Conservation (phyloP, 2,113 vertebrate species). For the Eolophus roseicapilla region DNA sequence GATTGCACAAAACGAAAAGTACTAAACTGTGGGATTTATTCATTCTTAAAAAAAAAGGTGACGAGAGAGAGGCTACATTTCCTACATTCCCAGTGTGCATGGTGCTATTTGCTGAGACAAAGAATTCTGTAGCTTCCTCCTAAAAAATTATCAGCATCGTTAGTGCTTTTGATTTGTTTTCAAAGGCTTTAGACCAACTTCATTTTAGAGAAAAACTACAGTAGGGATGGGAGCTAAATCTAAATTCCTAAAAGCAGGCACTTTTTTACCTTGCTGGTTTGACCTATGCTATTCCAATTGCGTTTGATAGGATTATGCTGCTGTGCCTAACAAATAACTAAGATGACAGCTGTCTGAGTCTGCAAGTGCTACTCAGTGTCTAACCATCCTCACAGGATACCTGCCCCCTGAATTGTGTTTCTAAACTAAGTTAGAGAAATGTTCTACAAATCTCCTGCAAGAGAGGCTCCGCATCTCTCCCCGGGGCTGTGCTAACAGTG, state of each 20-base stretch:
- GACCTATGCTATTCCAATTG: neutral
- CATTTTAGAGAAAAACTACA: neutral
- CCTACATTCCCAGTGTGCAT: neutral
- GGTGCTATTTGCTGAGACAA: neutral
- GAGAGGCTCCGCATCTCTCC: neutral
- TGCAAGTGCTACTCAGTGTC: neutral
- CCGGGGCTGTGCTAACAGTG: neutral
- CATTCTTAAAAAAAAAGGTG: slow-evolving; percentile 36
- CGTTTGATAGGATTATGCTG: neutral
- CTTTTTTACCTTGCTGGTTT: neutral
- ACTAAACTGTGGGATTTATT: slow-evolving; percentile 37
- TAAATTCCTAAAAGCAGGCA: neutral
- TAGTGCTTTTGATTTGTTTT: neutral
- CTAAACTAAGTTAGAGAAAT: neutral
- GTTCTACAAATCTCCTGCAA: neutral
- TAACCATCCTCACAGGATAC: neutral
- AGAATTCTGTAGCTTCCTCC: neutral
- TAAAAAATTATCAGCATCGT: neutral
- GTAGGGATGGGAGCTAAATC: neutral
- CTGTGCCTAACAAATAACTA: neutral
- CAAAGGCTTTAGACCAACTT: neutral
- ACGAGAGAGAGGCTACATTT: neutral
- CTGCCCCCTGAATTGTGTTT: neutral
- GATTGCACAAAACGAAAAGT: slow-evolving; percentile 33
- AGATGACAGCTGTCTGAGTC: neutral